A percentile compares a stretch with the other conserved stretches of the same genome.
Conservation (phyloP, 2,888 invertebrate genomes). For the Drosophila anomalipes region DNA sequence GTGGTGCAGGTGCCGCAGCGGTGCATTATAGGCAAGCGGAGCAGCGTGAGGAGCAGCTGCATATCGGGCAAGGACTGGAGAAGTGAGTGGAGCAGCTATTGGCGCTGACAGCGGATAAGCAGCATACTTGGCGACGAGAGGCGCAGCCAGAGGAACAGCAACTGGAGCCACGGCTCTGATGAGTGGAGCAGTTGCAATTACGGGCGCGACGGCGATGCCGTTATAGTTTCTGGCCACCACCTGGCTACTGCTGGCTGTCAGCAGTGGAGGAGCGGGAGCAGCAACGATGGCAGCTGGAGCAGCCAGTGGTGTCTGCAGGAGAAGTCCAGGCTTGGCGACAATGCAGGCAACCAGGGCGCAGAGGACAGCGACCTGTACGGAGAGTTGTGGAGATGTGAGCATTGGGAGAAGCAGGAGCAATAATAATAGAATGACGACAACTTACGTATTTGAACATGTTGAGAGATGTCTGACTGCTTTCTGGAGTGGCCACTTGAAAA, state of each 20-base stretch:
- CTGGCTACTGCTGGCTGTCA: conserved; percentile 74
- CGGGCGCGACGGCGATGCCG: conserved; percentile 65
- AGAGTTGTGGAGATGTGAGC: background rate
- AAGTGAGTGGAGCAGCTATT: conserved; percentile 17
- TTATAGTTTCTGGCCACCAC: conserved; percentile 67
- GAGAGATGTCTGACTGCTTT: conserved; percentile 37
- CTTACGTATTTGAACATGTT: conserved; percentile 69
- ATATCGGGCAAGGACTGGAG: conserved; percentile 34
- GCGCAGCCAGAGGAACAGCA: conserved; percentile 41
- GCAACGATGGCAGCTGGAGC: conserved; percentile 50
- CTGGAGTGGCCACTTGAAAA: conserved; percentile 35
- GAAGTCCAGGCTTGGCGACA: conserved; percentile 57
- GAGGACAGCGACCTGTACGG: conserved; percentile 40
- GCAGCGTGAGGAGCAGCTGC: conserved; percentile 31
- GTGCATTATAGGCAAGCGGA: conserved; percentile 14
- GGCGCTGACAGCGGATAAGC: conserved; percentile 30
- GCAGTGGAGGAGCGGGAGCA: conserved; percentile 60
- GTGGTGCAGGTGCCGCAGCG: conserved; percentile 25
- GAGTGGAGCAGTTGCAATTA: conserved; percentile 53
- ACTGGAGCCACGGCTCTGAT: conserved; percentile 26
- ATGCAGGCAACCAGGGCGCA: conserved; percentile 47
- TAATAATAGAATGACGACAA: conserved; percentile 11
- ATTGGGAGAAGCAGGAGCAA: background rate
- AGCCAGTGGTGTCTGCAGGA: conserved; percentile 32
- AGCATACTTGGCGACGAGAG: conserved; percentile 34